Evolutionary conservation across 1,140 invertebrate genomes (phyloP), one percentile per base, ranked within the genome.

Genomic region (Drosophila truncata): DNA sequence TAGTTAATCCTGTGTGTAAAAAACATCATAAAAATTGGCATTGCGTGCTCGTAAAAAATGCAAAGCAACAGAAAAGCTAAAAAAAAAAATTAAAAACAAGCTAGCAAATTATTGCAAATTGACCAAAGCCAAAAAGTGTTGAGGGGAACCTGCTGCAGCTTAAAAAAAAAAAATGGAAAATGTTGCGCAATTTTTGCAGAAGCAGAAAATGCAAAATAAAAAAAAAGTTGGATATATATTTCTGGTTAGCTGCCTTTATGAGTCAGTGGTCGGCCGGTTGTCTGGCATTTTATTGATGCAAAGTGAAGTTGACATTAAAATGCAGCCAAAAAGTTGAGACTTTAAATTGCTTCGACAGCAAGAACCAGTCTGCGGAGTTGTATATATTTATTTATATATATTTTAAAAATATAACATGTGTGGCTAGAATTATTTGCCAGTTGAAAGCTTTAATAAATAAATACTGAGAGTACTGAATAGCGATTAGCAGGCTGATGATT

Each of bases 291-390:
- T 57, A 84, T 83, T 67, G 72, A 84, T 84, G 76, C 80, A 76
- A 83, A 84, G 52, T 69, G 59, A 44, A 82, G 80, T 84, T 80
- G 81, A 78, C 80, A 83, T 70, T 75, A 75, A 75, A 50, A 55
- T 35, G 46, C 23, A 62, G 47, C 35, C 27, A 4, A 60, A 55
- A 44, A 67, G 49, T 65, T 41, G 33, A 20, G 47, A 47, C 42
- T 63, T 29, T 47, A 23, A 47, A 63, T 23, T 60, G 8, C 35
- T 18, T 39, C 8, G n/a, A 18, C 10, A 25, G 16, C 31, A 55
- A 63, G 57, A 63, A 35, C 49, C 25, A 20, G 61, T 57, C 37
- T 58, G 7, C 2, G 25, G 25, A 50, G 47, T 18, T 29, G 2
- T 18, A n/a, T 25, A 25, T 47, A 25, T 46, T 25, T 33, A 10